Conservation (phyloP, 2,888 invertebrate species). For the Octodonta nipae region DNA sequence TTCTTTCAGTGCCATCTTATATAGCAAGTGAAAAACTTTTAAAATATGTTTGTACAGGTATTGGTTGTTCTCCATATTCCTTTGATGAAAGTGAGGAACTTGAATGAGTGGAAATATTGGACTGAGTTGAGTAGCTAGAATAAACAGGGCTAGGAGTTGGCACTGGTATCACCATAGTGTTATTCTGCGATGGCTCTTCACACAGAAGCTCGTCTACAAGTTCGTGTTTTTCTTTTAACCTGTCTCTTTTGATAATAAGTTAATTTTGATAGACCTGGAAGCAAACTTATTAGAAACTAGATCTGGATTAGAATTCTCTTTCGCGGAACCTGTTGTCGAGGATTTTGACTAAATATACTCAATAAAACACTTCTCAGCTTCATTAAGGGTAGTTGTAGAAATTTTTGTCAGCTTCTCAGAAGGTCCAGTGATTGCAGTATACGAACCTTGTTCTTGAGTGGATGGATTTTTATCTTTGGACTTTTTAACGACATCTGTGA, state of each 20-base stretch:
- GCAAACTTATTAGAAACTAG: slow-evolving; percentile 6
- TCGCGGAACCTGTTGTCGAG: background rate
- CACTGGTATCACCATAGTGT: slow-evolving; percentile 3
- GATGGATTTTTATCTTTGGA: slow-evolving; percentile 3
- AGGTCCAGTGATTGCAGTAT: slow-evolving; percentile 6
- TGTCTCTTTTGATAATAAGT: slow-evolving; percentile 3
- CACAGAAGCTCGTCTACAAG: slow-evolving; percentile 4
- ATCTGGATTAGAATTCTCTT: slow-evolving; percentile 6
- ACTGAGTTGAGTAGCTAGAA: slow-evolving; percentile 7
- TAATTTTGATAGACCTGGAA: slow-evolving; percentile 4
- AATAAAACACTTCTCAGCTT: no score
- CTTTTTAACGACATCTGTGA: slow-evolving; percentile 4
- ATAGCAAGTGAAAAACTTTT: slow-evolving; percentile 1
- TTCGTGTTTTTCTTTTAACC: slow-evolving; percentile 1
- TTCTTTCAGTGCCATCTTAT: slow-evolving; percentile 2
- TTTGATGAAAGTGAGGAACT: slow-evolving; percentile 5
- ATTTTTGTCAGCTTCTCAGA: slow-evolving; percentile 7
- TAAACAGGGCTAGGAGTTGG: slow-evolving; percentile 7
- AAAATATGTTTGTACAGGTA: slow-evolving; percentile 5
- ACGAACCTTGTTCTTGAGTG: slow-evolving; percentile 5
- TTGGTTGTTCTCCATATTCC: slow-evolving; percentile 5
- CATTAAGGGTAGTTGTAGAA: no score
- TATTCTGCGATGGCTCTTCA: slow-evolving; percentile 3
- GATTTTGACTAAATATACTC: slow-evolving; percentile 3
- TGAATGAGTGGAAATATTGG: slow-evolving; percentile 4